phyloP scores from a whole-genome alignment of 2,797 vertebrate species.

The Sebastolobus alascanus region DNA sequence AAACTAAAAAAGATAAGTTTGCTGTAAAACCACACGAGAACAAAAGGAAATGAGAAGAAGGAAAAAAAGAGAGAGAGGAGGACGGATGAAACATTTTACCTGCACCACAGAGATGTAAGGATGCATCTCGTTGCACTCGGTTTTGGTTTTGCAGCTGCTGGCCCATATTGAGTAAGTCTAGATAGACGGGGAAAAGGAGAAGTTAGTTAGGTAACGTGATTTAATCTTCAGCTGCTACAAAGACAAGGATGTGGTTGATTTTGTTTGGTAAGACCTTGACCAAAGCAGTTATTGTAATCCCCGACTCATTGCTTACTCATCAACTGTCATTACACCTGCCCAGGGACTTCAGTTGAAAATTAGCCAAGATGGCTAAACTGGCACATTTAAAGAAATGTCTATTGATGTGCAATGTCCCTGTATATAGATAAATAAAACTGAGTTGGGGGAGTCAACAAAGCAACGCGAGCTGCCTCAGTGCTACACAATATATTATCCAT shows the following conservation, averaged over 20 bases:
- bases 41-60: not conserved
- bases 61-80: not conserved
- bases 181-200: slow-evolving; percentile 1
- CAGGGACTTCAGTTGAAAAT: too few species aligned
- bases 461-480: not conserved
- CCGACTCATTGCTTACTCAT: too few species aligned
- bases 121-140: slow-evolving; percentile 96
- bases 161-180: slow-evolving; percentile 98
- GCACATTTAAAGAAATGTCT: too few species aligned
- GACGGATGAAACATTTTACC: slow-evolving; percentile 78
- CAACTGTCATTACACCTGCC: too few species aligned
- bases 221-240: not conserved
- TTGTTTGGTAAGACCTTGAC: not conserved
- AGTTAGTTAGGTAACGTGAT: slow-evolving; percentile 7
- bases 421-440: not conserved
- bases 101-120: slow-evolving; percentile 96
- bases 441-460: not conserved
- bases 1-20: not conserved
- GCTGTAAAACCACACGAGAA: not conserved
- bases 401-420: too few species aligned
- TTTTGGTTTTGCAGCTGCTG: slow-evolving; percentile 97
- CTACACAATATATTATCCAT: not conserved
- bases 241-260: not conserved
- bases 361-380: too few species aligned
- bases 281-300: slow-evolving; percentile 2